Percentiles rank a stretch among this genome's conserved stretches.
phyloP scores from a whole-genome alignment of 2,113 vertebrate genomes.

The Rattus rattus region DNA sequence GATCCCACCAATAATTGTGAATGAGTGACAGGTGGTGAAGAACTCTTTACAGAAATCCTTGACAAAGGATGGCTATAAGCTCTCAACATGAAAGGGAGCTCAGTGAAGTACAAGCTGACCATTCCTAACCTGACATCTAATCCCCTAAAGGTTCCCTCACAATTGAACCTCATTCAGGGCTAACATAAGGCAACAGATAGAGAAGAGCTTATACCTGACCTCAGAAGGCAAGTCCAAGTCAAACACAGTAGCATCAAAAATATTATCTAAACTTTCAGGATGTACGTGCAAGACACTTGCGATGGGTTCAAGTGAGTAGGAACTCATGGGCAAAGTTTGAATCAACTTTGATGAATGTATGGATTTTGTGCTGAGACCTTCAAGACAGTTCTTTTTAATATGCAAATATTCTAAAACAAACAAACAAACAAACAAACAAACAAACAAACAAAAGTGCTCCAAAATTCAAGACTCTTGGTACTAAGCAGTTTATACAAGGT shows the following conservation, averaged over 20 bases:
- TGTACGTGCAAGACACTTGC: background rate
- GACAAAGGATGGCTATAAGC: background rate
- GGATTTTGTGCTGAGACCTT: background rate
- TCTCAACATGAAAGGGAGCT: background rate
- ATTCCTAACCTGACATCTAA: background rate
- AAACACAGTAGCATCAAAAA: background rate
- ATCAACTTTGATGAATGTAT: background rate
- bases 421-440: too few relatives aligned
- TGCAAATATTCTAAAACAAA: too few relatives aligned
- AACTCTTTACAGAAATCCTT: background rate
- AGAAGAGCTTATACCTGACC: background rate
- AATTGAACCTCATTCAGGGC: background rate
- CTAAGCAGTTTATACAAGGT: background rate
- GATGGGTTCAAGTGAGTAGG: too few relatives aligned
- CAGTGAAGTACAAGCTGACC: constrained; percentile 9
- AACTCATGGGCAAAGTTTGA: too few relatives aligned
- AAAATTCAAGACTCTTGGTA: background rate
- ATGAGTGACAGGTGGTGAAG: background rate
- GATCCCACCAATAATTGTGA: background rate
- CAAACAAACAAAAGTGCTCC: background rate
- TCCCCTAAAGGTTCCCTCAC: background rate
- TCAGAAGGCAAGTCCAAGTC: background rate
- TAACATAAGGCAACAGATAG: background rate
- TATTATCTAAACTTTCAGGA: background rate
- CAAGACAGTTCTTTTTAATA: background rate